Evolutionary conservation across 2,113 vertebrate genomes (phyloP), one percentile per base, ranked within the genome.

Genomic region (Microtus oregoni): DNA sequence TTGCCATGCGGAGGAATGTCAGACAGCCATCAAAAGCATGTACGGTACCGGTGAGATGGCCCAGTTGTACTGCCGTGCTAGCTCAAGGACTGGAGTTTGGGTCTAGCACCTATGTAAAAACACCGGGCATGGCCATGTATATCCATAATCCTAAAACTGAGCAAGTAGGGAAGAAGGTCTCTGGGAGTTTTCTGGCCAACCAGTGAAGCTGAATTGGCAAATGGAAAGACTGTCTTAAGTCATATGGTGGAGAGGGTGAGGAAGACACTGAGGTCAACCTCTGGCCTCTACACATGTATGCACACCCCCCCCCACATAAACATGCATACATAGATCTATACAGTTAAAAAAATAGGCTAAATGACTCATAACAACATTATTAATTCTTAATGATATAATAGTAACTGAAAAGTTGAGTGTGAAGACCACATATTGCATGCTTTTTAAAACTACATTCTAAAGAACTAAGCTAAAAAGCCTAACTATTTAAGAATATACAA

Each of bases 1-100:
- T 68, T 82, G 30, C 63, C 41, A 44, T 6, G 17, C 0, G 28
- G 28, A 67, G 75, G 61, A 95, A 52, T 90, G 92, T 58, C 68
- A 94, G 44, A 35, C 3, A 94, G 7, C 9, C 44, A 17, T 88
- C 22, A 78, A 95, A 95, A 86, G 47, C n/a, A n/a, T 86, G 86
- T 58, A 73, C 24, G 44, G 35, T 32, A 6, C 65, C n/a, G 32
- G 30, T 6, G 65, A 52, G 30, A 50, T 32, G 19, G 44, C 63
- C 13, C 17, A 22, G 19, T 4, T 12, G 9, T 68, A 19, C 63
- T 7, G 7, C 32, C 24, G 0, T 13, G 63, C 22, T 35, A 15
- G 3, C 30, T 13, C 19, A 13, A 70, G 44, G 65, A n/a, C 63
- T 50, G 52, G 65, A 24, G 41, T 9, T 13, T 22, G 17, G 47